These are phyloP conservation scores for Meloe dianella DNA, from an alignment of 2,888 invertebrate species.

Conservation along the genomic window DNA sequence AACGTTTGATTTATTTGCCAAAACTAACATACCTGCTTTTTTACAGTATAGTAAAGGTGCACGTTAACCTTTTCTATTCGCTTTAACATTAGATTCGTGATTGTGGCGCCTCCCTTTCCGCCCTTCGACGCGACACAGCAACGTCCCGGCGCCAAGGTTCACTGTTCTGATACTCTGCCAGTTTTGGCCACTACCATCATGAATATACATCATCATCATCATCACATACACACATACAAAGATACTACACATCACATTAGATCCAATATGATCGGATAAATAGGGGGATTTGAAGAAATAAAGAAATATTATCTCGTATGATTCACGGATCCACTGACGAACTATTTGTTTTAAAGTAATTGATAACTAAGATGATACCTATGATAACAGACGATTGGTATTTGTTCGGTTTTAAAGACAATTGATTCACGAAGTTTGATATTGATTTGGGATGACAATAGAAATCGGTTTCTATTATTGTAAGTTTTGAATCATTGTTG, in stretches of 20 bases:
- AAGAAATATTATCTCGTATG: too few relatives aligned
- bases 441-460: neutral
- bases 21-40: neutral
- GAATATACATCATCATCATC: slow-evolving; percentile 38
- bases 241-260: slow-evolving; percentile 3
- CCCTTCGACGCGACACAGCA: slow-evolving; percentile 37
- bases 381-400: neutral
- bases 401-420: neutral
- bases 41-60: slow-evolving; percentile 8
- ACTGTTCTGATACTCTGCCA: slow-evolving; percentile 17
- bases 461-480: neutral
- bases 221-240: slow-evolving; percentile 6
- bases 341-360: too few relatives aligned
- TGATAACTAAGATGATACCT: neutral
- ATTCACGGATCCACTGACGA: too few relatives aligned
- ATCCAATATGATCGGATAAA: neutral
- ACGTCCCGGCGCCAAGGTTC: slow-evolving; percentile 46
- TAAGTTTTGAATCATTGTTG: too few relatives aligned
- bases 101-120: slow-evolving; percentile 18
- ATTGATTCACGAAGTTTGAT: neutral
- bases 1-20: neutral
- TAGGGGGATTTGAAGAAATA: neutral
- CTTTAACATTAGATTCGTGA: neutral
- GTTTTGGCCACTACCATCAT: slow-evolving; percentile 18
- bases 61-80: slow-evolving; percentile 22